phyloP scores from a whole-genome alignment of 2,888 invertebrate species.

The Pristionchus exspectatus region DNA sequence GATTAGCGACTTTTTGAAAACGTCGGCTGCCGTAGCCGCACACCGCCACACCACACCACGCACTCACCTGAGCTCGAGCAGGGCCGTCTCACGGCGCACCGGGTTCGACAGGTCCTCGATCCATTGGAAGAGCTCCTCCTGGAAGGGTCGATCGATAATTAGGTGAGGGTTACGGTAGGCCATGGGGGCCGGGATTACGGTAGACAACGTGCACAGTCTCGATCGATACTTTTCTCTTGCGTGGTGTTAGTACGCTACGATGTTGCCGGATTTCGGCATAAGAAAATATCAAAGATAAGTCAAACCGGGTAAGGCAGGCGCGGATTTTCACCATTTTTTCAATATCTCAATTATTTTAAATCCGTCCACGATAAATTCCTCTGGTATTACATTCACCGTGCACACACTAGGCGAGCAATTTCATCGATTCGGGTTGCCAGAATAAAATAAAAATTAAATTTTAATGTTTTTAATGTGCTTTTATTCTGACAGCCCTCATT shows the following conservation, averaged over 20 bases:
- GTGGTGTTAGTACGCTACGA: not conserved
- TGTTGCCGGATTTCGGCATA: not conserved
- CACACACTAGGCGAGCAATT: not conserved
- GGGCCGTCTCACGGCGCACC: constrained; percentile 94
- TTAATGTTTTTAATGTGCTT: not conserved
- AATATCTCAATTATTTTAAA: not conserved
- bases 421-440: not conserved
- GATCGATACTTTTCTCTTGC: not conserved
- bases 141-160: not conserved
- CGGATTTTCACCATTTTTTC: not conserved
- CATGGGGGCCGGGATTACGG: not conserved
- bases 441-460: not conserved
- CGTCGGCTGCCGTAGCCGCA: not conserved
- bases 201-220: constrained; percentile 3
- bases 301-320: not conserved
- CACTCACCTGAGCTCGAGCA: constrained; percentile 91
- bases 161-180: not conserved
- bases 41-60: not conserved
- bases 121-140: constrained; percentile 94
- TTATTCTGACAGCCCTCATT: not conserved
- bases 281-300: not conserved
- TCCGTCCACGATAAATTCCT: not conserved
- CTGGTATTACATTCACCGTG: not conserved
- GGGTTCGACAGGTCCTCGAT: constrained; percentile 93
- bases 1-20: not conserved